Base-by-base conservation (phyloP, 2,888 invertebrate genomes). In the Caenorhabditis sp. region DNA sequence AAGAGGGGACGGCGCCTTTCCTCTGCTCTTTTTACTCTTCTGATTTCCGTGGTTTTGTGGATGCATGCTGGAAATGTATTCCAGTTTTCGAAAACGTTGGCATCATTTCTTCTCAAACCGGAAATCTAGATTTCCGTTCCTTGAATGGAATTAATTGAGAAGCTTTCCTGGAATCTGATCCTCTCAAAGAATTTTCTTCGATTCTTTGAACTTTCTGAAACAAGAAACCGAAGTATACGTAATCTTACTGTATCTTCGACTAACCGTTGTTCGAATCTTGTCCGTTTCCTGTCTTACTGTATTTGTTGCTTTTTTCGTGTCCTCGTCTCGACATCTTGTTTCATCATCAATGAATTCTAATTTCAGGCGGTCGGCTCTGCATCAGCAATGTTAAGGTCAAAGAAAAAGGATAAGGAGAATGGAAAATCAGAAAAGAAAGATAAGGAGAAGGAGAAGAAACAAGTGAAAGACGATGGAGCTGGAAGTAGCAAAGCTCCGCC, bases 381-480 rank as follows among this genome's bases (percentile, higher is more conserved):
- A 44, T 86, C 87, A 16, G 68, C 84, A 59, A 87, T 87, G 87
- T 74, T 87, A 47, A 84, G 85, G 68, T 82, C 84, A 31, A 88
- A 85, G 81, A 82, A 86, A 63, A 88, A 88, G 61, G 85, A 85
- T 49, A 86, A 86, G 74, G 86, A 73, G 66, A 73, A 72, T 14
- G 68, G 76, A 14, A 82, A 74, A 47, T 56, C 61, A 54, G 72
- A 80, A 31, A 76, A 84, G 31, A 79, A 85, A 56, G 68, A 80
- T 16, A 79, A 81, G 14, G 74, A 79, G 24, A 77, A 81, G 28
- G 73, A 81, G 24, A 80, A 74, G 72, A 76, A 80, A 56, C 35
- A 54, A 51, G 8, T 19, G 44, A 73, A 73, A 22, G 74, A 80
- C 14, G 80, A 70, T 12, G 64, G 63, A 41, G 63, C 74, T 41